Base-by-base conservation (phyloP, 2,888 invertebrate genomes). In the Unio delphinus region DNA sequence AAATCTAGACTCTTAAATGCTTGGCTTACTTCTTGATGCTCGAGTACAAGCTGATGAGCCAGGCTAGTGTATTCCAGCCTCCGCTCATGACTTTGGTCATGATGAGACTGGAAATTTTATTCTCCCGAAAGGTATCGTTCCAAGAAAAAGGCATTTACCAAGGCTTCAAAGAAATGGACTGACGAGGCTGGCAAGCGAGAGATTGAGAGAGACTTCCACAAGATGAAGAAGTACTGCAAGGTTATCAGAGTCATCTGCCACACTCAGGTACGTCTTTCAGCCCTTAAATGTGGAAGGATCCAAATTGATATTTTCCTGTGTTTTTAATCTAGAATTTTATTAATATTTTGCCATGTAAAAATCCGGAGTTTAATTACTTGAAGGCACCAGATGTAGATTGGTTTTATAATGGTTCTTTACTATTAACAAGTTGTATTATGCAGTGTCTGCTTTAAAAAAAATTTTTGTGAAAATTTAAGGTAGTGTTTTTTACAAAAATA, bases 131-230 rank as follows among this genome's bases (percentile, higher is more conserved):
- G 99, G 99, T 98, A 97, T 93, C 96, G 97, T 92, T 96, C 97
- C 91, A 98, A 99, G 94, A 99, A 98, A 96, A 99, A 98, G 96
- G 99, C 99, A 79, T 99, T 99, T 92, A 96, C 97, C 82, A 99
- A 99, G 92, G 94, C 96, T 76, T 95, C 96, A 90, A 98, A 98
- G 92, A 99, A 99, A 91, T 99, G 99, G 99, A 95, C 95, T 86
- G 99, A 99, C 92, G 96, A 96, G 87, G 93, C 95, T 83, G 99
- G 99, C 72, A 95, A 96, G 91, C 96, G 97, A 91, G 95, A 96
- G 79, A 98, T 99, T 90, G 98, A 98, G 86, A 95, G 95, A 83
- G 98, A 99, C 89, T 95, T 99, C 90, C 95, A 94, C 91, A 98
- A 98, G 91, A 98, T 99, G 93, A 93, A 97, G 90, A 97, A 98